These are phyloP conservation scores for Chaunax sp. DNA, from an alignment of 2,797 vertebrate species.

Conservation along the genomic window DNA sequence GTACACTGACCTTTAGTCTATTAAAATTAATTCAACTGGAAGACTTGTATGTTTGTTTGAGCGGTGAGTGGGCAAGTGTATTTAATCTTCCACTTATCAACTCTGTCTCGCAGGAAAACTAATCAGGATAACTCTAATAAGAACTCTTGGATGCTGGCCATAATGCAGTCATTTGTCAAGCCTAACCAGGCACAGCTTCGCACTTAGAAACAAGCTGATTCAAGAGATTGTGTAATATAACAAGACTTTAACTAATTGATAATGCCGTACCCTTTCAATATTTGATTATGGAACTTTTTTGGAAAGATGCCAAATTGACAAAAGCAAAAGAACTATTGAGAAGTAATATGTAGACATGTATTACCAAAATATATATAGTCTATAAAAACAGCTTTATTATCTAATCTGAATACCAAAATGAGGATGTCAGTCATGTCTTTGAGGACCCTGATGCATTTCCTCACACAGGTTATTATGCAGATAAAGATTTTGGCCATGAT, in stretches of 20 bases:
- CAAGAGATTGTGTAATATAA: slow-evolving; percentile 15
- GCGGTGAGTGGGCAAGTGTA: slow-evolving; percentile 17
- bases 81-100: slow-evolving; percentile 39
- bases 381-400: slow-evolving; percentile 13
- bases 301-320: not conserved
- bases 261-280: not conserved
- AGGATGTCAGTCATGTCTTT: slow-evolving; percentile 37
- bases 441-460: slow-evolving; percentile 40
- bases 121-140: slow-evolving; percentile 43
- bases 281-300: not conserved
- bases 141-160: slow-evolving; percentile 42
- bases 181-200: slow-evolving; percentile 21
- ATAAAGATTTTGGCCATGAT: slow-evolving; percentile 28
- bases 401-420: slow-evolving; percentile 36
- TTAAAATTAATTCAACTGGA: slow-evolving; percentile 41
- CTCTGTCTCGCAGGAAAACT: slow-evolving; percentile 37
- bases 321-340: not conserved
- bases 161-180: slow-evolving; percentile 41
- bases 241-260: slow-evolving; percentile 3
- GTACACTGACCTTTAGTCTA: slow-evolving; percentile 23
- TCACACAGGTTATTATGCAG: slow-evolving; percentile 39
- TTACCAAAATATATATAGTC: not conserved
- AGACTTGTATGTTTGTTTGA: slow-evolving; percentile 32
- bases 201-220: slow-evolving; percentile 23
- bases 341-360: not conserved